Base-by-base conservation (phyloP, 2,888 invertebrate species). In the Pyrrhosoma nymphula region DNA sequence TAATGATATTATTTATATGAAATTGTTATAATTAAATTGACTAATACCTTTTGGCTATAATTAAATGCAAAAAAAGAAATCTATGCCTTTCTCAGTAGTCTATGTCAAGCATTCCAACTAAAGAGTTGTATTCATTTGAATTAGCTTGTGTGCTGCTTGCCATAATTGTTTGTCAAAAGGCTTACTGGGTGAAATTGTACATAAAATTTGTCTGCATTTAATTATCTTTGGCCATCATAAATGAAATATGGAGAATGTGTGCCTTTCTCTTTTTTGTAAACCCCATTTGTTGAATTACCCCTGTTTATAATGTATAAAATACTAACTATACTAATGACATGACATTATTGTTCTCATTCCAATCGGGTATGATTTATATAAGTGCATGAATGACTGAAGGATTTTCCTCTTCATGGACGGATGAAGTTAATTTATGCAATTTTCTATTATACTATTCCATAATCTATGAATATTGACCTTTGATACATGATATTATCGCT, bases 291-390 rank as follows among this genome's bases (percentile, higher is more conserved):
- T 93, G 93, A 69, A 63, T 93, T 93, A 47, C 69, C 93, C 63
- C 93, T 93, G 69, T 93, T 93, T 93, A 93, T 93, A 69, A 93
- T 47, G 69, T 93, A 69, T 69, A 69, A 93, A 93, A 47, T 69
- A 93, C 93, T 93, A 75, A 93, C 69, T 93, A 69, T 75, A 93
- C 93, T 93, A 93, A 93, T 63, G 56, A 69, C 93, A 93, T 93
- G 93, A 93, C 93, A 93, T 93, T n/a, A 63, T 93, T 93, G 69
- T 93, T 93, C 93, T 75, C 93, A 93, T 93, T 93, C 93, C 93
- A 93, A 93, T 93, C 93, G 56, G 93, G 93, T 93, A 93, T 93
- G 69, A 56, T 93, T 93, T 93, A 55, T 69, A 47, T 39, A n/a
- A 93, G 39, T 69, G 69, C 26, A 47, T 93, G 56, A 69, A 47